Percentiles rank a stretch among this genome's conserved stretches.
phyloP scores from a whole-genome alignment of 1,140 invertebrate species.

The Drosophila cardini region DNA sequence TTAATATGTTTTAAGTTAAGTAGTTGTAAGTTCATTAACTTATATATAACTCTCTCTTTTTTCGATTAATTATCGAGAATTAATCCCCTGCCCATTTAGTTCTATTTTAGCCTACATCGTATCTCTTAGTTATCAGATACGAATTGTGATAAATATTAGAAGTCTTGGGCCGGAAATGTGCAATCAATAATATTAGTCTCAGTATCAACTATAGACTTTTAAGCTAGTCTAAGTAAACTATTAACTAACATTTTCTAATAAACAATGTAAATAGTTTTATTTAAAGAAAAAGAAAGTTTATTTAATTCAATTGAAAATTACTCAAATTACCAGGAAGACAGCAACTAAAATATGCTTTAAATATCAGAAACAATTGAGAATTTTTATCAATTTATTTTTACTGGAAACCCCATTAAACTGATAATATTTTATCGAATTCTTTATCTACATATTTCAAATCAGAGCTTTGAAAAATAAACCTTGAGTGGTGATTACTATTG shows the following conservation, averaged over 20 bases:
- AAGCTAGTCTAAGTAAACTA: slow-evolving; percentile 8
- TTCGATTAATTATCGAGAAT: not conserved
- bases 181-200: slow-evolving; percentile 72
- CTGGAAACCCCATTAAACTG: too few species aligned
- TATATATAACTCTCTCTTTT: not conserved
- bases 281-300: not conserved
- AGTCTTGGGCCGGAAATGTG: slow-evolving; percentile 84
- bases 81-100: not conserved
- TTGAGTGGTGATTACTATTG: too few species aligned
- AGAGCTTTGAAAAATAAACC: too few species aligned
- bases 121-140: slow-evolving; percentile 60
- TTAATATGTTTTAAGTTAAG: slow-evolving; percentile 19
- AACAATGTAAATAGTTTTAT: slow-evolving; percentile 27
- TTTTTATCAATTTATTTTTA: too few species aligned
- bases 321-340: not conserved
- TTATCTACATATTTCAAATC: too few species aligned
- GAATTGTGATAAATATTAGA: slow-evolving; percentile 85
- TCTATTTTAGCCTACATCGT: slow-evolving; percentile 47
- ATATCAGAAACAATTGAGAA: too few species aligned
- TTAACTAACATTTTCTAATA: slow-evolving; percentile 10
- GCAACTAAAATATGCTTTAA: too few species aligned
- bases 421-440: too few species aligned
- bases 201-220: slow-evolving; percentile 38
- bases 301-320: not conserved
- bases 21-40: not conserved